Percentiles rank a stretch among this genome's conserved stretches.
These are phyloP conservation scores for Selene dorsalis DNA, from an alignment of 2,797 vertebrate species.

Conservation along the genomic window DNA sequence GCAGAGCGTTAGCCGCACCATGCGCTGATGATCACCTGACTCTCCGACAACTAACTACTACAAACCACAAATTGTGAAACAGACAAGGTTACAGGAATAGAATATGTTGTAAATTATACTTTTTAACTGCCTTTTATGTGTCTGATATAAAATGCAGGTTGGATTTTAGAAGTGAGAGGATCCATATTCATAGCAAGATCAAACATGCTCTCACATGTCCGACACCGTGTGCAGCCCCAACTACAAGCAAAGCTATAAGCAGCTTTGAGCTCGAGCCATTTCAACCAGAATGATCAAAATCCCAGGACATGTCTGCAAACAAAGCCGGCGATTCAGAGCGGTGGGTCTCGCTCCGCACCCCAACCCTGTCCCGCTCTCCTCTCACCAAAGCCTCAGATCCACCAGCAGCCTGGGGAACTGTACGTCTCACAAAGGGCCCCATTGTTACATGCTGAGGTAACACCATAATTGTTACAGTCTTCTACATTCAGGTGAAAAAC, in stretches of 20 bases:
- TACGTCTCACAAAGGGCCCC: conserved; percentile 69
- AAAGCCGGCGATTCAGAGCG: conserved; percentile 78
- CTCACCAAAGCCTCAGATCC: conserved; percentile 76
- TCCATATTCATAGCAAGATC: conserved; percentile 21
- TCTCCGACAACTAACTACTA: background rate
- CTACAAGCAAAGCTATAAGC: conserved; percentile 53
- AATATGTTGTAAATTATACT: background rate
- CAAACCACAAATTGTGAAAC: background rate
- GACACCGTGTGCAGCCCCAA: conserved; percentile 40
- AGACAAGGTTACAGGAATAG: background rate
- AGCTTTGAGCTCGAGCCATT: conserved; percentile 66
- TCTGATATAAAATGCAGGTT: conserved; percentile 1
- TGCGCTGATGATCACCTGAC: background rate
- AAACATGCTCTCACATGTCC: conserved; percentile 52
- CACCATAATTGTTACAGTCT: conserved; percentile 79
- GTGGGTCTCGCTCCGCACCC: conserved; percentile 66
- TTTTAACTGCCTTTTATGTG: background rate
- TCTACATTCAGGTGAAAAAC: conserved; percentile 77
- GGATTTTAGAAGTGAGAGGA: conserved; percentile 3
- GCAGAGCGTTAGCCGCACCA: background rate
- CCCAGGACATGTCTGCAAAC: conserved; percentile 75
- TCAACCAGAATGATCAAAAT: conserved; percentile 74
- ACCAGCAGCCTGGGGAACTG: conserved; percentile 67
- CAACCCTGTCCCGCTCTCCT: conserved; percentile 58
- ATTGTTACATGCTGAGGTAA: conserved; percentile 78